Evolutionary conservation across 2,113 vertebrate species (phyloP), one percentile per base, ranked within the genome.

Genomic region (Bos indicus): DNA sequence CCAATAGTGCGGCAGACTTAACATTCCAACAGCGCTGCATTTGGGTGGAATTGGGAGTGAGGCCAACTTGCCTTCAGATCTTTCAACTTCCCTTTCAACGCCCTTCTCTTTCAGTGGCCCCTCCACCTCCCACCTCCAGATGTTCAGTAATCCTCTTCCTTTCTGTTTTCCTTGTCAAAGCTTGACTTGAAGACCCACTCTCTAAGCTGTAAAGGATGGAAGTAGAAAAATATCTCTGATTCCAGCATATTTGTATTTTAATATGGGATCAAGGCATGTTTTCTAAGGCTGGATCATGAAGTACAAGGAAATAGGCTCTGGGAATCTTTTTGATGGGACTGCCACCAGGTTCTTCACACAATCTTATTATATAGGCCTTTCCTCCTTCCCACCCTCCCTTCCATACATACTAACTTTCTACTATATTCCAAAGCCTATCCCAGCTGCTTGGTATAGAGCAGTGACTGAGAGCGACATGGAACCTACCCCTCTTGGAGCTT

Each of bases 91-190:
- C 17, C 77, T 90, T 84, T 81, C 59, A 94, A 51, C 6, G 36
- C 5, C 12, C 54, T 80, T 52, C 8, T 96, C n/a, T 78, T 26
- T 80, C 74, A 60, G 43, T 51, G 51, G 28, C 54, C 64, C 67
- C 48, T 91, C 25, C 26, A 51, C 12, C 40, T 71, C 67, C 64
- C 28, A 36, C 16, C 30, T 80, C n/a, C 60, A 91, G 54, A 86
- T 78, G n/a, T 62, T 43, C 74, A 43, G 46, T 36, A 67, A 64
- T 90, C 48, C 48, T 71, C 16, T 80, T 80, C 4, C 36, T 82
- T 94, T 80, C 10, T 84, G 14, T 92, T 85, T 91, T 91, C 36
- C 48, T 84, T 97, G 82, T 67, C 56, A 94, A 96, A 86, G 30
- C 48, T n/a, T 77, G 80, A 89, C 52, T 96, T 71, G 80, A 95